phyloP scores from a whole-genome alignment of 2,797 vertebrate genomes.

The Bufotes viridis region DNA sequence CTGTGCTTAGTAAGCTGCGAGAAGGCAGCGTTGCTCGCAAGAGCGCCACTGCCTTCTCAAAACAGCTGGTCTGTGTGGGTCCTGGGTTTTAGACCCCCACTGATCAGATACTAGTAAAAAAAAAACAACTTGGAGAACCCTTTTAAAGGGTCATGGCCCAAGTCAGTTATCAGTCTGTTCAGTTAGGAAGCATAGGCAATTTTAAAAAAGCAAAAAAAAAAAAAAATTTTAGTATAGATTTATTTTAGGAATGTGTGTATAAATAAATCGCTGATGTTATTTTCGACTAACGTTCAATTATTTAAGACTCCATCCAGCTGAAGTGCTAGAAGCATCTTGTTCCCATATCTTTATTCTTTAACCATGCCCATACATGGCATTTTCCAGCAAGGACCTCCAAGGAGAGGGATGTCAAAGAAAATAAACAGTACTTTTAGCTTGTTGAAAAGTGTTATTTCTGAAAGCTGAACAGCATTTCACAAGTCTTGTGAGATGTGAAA shows the following conservation, averaged over 20 bases:
- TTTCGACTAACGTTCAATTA: not conserved
- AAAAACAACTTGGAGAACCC: no score
- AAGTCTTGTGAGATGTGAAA: not conserved
- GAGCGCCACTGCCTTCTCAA: no score
- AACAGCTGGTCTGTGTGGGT: no score
- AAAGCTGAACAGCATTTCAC: not conserved
- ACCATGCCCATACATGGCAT: conserved; percentile 10
- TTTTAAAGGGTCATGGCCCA: no score
- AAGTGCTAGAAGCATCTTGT: conserved; percentile 5
- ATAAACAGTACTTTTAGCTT: not conserved
- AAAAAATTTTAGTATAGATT: no score
- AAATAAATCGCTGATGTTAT: conserved; percentile 9
- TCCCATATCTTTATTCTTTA: conserved; percentile 1
- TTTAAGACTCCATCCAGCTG: not conserved
- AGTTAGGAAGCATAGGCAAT: no score
- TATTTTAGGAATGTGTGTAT: not conserved
- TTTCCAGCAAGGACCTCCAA: not conserved
- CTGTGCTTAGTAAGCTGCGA: no score
- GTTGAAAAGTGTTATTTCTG: not conserved
- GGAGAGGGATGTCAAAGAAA: not conserved
- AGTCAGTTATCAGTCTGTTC: no score
- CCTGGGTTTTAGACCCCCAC: no score
- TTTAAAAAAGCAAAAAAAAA: no score
- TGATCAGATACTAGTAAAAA: no score
- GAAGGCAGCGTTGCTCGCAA: no score